These are phyloP conservation scores for Hesperia comma DNA, from an alignment of 2,888 invertebrate genomes.

Conservation along the genomic window DNA sequence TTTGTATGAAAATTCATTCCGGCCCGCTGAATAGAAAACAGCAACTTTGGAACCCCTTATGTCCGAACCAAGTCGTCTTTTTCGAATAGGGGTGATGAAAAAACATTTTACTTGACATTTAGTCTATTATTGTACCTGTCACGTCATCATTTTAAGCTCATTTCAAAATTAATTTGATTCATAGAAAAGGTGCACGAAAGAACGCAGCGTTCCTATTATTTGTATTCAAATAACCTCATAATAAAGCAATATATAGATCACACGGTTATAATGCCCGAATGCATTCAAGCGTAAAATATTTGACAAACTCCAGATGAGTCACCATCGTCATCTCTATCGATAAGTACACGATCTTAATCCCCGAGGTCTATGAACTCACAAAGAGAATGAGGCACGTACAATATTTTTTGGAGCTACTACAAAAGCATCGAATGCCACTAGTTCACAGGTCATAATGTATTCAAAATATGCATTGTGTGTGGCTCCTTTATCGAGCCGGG, in stretches of 20 bases:
- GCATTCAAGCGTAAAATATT: slow-evolving; percentile 56
- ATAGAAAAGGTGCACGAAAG: slow-evolving; percentile 24
- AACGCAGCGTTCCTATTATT: slow-evolving; percentile 26
- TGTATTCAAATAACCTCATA: slow-evolving; percentile 35
- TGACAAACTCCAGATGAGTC: slow-evolving; percentile 60
- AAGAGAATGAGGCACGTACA: slow-evolving; percentile 55
- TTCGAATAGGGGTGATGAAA: background rate
- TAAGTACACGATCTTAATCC: slow-evolving; percentile 59
- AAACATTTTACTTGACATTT: background rate
- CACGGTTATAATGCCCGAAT: slow-evolving; percentile 41
- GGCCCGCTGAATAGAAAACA: too few species aligned
- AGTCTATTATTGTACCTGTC: slow-evolving; percentile 25
- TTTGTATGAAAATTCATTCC: too few species aligned
- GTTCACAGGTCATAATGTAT: slow-evolving; percentile 78
- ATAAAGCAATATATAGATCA: slow-evolving; percentile 36
- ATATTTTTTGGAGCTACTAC: slow-evolving; percentile 52
- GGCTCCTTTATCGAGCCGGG: slow-evolving; percentile 58
- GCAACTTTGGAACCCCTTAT: too few species aligned
- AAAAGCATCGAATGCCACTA: slow-evolving; percentile 58
- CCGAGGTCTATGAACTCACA: slow-evolving; percentile 58
- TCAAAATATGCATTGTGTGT: slow-evolving; percentile 79
- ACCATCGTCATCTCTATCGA: slow-evolving; percentile 57
- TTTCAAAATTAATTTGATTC: slow-evolving; percentile 29
- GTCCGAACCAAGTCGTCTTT: background rate
- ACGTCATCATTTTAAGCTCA: slow-evolving; percentile 20